Percentiles rank a stretch among this genome's conserved stretches.
Conservation (phyloP, 2,888 invertebrate genomes). For the Apoda limacodes region DNA sequence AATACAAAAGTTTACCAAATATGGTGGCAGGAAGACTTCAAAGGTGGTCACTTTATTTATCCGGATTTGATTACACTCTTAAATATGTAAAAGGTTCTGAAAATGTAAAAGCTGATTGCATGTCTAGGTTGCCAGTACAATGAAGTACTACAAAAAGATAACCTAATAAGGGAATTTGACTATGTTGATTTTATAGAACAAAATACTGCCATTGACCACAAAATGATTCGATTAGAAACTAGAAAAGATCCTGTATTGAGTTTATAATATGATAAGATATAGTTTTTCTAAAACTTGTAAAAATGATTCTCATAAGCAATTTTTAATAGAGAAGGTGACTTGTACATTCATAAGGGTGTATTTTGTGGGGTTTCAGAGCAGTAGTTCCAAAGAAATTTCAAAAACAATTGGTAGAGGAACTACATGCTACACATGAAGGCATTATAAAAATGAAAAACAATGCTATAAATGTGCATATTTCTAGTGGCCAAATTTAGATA, state of each 20-base stretch:
- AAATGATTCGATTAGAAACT: conserved; percentile 9
- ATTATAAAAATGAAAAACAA: too few relatives aligned
- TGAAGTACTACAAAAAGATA: not conserved
- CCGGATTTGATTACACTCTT: conserved; percentile 10
- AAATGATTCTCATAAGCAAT: too few relatives aligned
- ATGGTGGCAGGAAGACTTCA: conserved; percentile 30
- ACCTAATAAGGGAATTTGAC: conserved; percentile 3
- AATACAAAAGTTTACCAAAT: conserved; percentile 25
- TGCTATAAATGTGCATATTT: too few relatives aligned
- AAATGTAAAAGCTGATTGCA: conserved; percentile 11
- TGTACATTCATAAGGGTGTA: too few relatives aligned
- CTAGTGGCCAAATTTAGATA: too few relatives aligned
- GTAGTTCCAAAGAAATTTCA: too few relatives aligned
- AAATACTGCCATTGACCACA: conserved; percentile 11
- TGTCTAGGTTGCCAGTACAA: conserved; percentile 10
- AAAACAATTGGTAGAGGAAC: too few relatives aligned
- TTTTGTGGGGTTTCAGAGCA: too few relatives aligned
- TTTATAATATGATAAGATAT: conserved; percentile 8
- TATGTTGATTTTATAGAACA: conserved; percentile 12
- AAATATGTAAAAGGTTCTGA: conserved; percentile 7
- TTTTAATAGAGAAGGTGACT: too few relatives aligned
- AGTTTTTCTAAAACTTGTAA: too few relatives aligned
- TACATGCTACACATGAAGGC: too few relatives aligned
- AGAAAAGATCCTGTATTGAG: conserved; percentile 11
- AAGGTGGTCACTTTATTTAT: conserved; percentile 23